Evolutionary conservation across 2,888 invertebrate genomes (phyloP), one percentile per base, ranked within the genome.

Genomic region (Xanthia togata): DNA sequence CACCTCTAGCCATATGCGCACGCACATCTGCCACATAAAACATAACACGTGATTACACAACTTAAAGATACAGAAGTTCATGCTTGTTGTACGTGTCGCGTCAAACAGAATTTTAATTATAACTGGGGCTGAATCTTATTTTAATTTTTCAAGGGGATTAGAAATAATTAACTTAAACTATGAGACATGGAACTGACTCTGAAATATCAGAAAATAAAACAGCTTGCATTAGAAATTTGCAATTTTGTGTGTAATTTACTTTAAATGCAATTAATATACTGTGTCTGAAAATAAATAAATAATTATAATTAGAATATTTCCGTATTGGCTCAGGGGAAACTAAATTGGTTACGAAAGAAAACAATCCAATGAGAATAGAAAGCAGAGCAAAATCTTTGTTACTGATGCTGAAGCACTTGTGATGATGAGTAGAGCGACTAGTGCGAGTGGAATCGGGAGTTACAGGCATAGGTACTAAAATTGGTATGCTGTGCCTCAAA

Each of bases 1-100:
- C 90, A 96, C 96, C 91, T 96, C 96, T 90, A 96, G 93, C 96
- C 96, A 96, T 89, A 96, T 92, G 91, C 96, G 96, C 71, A 96
- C 94, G 89, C 96, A 96, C 96, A 96, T 96, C 96, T 96, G 92
- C 12, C 76, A 88, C 77, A 84, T 31, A 81, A 67, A 70, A 68
- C 55, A 62, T 41, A 55, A 79, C 81, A 75, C 63, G 79, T 77
- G 74, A 71, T 72, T 82, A 74, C 53, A 78, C 31, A 82, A 59
- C 14, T 44, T 41, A 47, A 8, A 69, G 11, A 2, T 17, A 78
- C 1, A 55, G 38, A 57, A 60, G 55, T 50, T 70, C 63, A 83
- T 41, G 70, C 47, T 31, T 35, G 20, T 31, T 23, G 20, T 26
- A 44, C 44, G 62, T 83, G 73, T 47, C 6, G 20, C 62, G 50